Conservation (phyloP, 1,140 invertebrate species). For the Agrilus planipennis region DNA sequence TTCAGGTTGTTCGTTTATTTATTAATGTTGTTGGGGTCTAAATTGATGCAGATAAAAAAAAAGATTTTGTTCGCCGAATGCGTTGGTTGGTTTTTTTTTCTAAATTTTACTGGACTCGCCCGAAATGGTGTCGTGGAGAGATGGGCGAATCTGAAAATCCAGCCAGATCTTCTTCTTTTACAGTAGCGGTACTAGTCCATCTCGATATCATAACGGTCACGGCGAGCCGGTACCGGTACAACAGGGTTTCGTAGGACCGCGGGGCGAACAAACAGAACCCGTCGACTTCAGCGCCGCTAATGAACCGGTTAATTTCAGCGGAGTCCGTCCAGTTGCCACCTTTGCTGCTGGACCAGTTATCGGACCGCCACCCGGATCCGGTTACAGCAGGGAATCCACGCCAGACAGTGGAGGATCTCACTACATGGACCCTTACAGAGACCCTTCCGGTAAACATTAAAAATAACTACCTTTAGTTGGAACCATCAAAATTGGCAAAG, state of each 20-base stretch:
- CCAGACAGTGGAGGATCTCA: conserved; percentile 69
- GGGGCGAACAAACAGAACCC: conserved; percentile 54
- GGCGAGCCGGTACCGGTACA: conserved; percentile 37
- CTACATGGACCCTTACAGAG: conserved; percentile 72
- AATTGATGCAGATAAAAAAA: no score
- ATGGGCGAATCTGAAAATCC: no score
- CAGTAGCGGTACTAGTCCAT: conserved; percentile 49
- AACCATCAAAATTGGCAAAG: no score
- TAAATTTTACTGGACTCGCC: no score
- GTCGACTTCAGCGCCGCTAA: conserved; percentile 55
- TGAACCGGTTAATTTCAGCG: conserved; percentile 52
- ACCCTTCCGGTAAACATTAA: conserved; percentile 72
- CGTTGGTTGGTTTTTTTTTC: no score
- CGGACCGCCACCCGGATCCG: conserved; percentile 41
- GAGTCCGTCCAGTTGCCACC: conserved; percentile 38
- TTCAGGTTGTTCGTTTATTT: no score
- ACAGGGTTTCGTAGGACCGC: conserved; percentile 34
- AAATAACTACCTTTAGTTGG: no score
- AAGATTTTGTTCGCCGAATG: no score
- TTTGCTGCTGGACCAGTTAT: conserved; percentile 28
- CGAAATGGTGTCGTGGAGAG: no score
- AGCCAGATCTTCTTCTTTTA: no score
- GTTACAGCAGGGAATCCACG: conserved; percentile 72
- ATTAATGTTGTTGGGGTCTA: no score
- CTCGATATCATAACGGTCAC: conserved; percentile 42